Percentiles rank a stretch among this genome's conserved stretches.
These are phyloP conservation scores for Zaprionus taronus DNA, from an alignment of 1,140 invertebrate species.

Conservation along the genomic window DNA sequence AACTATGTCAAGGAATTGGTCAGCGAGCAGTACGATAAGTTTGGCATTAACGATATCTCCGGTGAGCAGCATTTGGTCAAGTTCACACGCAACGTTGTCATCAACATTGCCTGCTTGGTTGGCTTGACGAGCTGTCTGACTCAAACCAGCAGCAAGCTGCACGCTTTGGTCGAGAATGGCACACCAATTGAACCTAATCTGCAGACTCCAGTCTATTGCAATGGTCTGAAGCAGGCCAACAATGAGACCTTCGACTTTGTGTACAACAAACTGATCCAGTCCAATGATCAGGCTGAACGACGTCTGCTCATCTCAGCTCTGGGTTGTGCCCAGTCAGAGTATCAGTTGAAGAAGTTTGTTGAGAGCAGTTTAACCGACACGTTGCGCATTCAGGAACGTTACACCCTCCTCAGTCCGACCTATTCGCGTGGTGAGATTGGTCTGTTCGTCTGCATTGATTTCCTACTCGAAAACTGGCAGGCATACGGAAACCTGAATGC, in stretches of 20 bases:
- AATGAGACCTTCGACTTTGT: slow-evolving; percentile 88
- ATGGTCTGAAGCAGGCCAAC: slow-evolving; percentile 87
- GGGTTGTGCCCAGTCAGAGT: slow-evolving; percentile 85
- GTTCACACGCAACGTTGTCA: slow-evolving; percentile 82
- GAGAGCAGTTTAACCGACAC: slow-evolving; percentile 63
- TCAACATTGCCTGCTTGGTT: slow-evolving; percentile 85
- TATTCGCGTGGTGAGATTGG: slow-evolving; percentile 70
- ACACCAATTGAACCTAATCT: slow-evolving; percentile 68
- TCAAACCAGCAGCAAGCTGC: slow-evolving; percentile 79
- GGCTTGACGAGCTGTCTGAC: slow-evolving; percentile 84
- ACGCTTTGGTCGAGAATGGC: slow-evolving; percentile 84
- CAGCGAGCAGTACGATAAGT: slow-evolving; percentile 68
- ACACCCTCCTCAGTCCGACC: slow-evolving; percentile 61
- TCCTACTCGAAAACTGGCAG: slow-evolving; percentile 63
- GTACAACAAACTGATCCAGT: slow-evolving; percentile 86
- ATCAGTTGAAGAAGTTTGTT: slow-evolving; percentile 65
- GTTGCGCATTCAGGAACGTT: slow-evolving; percentile 68
- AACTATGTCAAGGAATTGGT: slow-evolving; percentile 74
- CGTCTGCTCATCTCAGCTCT: slow-evolving; percentile 85
- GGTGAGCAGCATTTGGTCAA: slow-evolving; percentile 83
- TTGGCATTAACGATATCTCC: slow-evolving; percentile 76
- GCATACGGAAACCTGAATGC: slow-evolving; percentile 56
- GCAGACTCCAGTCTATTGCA: slow-evolving; percentile 87
- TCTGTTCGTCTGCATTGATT: slow-evolving; percentile 61
- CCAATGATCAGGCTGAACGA: slow-evolving; percentile 86